Conservation (phyloP, 2,797 vertebrate genomes). For the Acomys russatus region DNA sequence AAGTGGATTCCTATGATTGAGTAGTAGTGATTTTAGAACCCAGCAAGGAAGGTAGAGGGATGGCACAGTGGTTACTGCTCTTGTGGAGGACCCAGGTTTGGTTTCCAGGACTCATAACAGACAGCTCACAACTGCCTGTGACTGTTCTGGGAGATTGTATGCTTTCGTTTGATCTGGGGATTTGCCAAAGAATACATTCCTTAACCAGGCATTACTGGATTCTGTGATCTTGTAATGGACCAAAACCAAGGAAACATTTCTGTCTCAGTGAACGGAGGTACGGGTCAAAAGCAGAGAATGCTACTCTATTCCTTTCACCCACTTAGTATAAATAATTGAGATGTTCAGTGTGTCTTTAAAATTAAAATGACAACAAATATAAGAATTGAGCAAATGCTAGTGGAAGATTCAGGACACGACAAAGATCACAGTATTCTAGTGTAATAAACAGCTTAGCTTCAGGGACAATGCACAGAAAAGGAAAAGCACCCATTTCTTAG, state of each 20-base stretch:
- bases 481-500: background rate
- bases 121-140: background rate
- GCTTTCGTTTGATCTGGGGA: background rate
- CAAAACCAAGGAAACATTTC: background rate
- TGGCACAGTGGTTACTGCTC: background rate
- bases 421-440: background rate
- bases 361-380: background rate
- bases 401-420: background rate
- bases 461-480: background rate
- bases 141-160: background rate
- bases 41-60: background rate
- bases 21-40: background rate
- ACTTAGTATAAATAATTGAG: background rate
- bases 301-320: background rate
- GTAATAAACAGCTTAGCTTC: conserved; percentile 32
- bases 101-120: background rate
- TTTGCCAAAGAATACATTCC: conserved; percentile 14
- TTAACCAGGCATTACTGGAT: background rate
- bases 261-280: background rate
- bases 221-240: background rate
- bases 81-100: background rate
- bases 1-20: background rate
- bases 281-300: background rate
- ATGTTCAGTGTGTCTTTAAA: background rate
- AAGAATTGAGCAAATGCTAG: background rate